A percentile compares a stretch with the other conserved stretches of the same genome.
phyloP scores from a whole-genome alignment of 2,113 vertebrate species.

The Morone saxatilis region DNA sequence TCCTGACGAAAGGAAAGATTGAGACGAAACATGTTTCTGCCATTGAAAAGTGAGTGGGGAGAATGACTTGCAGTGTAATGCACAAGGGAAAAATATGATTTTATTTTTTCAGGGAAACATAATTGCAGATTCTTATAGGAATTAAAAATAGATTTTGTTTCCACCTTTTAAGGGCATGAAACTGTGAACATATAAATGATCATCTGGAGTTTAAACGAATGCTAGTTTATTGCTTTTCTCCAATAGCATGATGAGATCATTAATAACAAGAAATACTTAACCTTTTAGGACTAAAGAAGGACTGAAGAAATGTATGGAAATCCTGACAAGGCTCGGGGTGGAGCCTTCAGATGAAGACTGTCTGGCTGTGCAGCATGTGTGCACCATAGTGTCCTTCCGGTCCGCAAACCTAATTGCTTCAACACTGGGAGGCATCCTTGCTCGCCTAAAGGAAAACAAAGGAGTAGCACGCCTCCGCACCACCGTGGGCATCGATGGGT shows the following conservation, averaged over 20 bases:
- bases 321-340: conserved; percentile 92
- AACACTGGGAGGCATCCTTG: conserved; percentile 90
- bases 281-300: conserved; percentile 93
- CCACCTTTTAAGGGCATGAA: no score
- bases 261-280: background rate
- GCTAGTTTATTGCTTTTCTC: no score
- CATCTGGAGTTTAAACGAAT: background rate
- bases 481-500: conserved; percentile 96
- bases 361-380: conserved; percentile 95
- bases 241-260: no score
- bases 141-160: background rate
- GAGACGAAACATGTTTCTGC: conserved; percentile 95
- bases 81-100: background rate
- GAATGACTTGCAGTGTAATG: background rate
- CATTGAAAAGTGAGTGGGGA: conserved; percentile 93
- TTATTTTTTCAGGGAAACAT: no score
- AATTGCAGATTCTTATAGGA: background rate
- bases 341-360: conserved; percentile 96
- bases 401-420: conserved; percentile 94
- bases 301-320: conserved; percentile 94
- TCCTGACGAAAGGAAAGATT: conserved; percentile 95
- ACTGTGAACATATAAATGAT: background rate
- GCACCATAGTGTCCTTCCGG: conserved; percentile 96
- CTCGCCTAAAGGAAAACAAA: conserved; percentile 93
- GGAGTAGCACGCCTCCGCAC: conserved; percentile 91